Conservation (phyloP, 1,140 invertebrate genomes). For the Fopius arisanus region DNA sequence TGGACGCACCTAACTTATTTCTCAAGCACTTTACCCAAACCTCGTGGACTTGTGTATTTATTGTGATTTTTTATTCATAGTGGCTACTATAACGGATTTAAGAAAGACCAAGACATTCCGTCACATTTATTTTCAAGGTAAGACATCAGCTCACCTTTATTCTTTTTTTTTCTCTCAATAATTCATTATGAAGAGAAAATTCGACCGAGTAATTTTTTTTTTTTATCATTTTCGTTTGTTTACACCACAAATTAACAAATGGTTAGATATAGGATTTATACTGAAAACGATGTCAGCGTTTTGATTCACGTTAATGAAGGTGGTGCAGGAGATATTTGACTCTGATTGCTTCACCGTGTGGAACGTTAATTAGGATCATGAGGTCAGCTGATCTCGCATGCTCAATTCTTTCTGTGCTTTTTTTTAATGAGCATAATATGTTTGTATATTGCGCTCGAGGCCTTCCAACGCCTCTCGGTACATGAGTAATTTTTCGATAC, state of each 20-base stretch:
- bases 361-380: conserved; percentile 25
- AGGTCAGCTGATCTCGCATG: not conserved
- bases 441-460: not conserved
- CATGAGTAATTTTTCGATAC: not conserved
- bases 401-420: too few relatives aligned
- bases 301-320: conserved; percentile 27
- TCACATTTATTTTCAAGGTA: not conserved
- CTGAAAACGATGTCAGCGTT: conserved; percentile 21
- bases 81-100: not conserved
- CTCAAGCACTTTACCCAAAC: not conserved
- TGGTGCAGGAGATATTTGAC: not conserved
- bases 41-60: not conserved
- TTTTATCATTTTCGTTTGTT: conserved; percentile 1
- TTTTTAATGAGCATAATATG: too few relatives aligned
- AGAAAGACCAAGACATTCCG: not conserved
- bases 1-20: not conserved
- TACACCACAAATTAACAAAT: conserved; percentile 13
- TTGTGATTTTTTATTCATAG: not conserved
- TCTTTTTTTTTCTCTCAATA: not conserved
- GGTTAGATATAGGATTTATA: not conserved
- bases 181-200: not conserved
- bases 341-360: conserved; percentile 20
- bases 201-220: not conserved
- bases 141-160: not conserved
- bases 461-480: not conserved